A percentile compares a stretch with the other conserved stretches of the same genome.
phyloP scores from a whole-genome alignment of 92 coral and sea anemone genomes.

The Scolanthus callimorphus region DNA sequence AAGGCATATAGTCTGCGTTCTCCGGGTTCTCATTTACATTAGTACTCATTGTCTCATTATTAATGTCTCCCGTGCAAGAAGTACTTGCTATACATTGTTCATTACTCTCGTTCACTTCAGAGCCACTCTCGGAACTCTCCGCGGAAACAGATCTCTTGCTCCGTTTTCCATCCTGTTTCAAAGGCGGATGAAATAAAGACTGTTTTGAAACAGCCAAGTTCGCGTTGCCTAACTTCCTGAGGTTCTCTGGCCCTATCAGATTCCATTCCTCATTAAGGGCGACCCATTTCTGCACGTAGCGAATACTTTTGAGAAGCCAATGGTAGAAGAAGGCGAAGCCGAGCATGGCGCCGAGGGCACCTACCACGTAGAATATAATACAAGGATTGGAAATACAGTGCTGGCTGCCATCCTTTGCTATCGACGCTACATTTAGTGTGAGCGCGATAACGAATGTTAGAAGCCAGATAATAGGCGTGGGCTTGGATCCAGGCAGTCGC shows the following conservation, averaged over 20 bases:
- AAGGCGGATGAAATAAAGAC: no score
- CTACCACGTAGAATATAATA: conserved; percentile 92
- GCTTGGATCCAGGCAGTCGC: conserved; percentile 93
- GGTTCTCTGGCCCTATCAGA: conserved; percentile 53
- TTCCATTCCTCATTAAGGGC: conserved; percentile 92
- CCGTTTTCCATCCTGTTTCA: no score
- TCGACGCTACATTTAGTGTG: conserved; percentile 85
- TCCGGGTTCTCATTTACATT: no score
- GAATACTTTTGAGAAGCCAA: conserved; percentile 74
- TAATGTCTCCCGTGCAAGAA: no score
- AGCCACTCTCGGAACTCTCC: no score
- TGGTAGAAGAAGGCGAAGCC: conserved; percentile 88
- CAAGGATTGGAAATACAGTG: conserved; percentile 86
- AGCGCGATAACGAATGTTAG: conserved; percentile 77
- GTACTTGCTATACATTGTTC: no score
- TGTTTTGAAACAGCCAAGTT: conserved; percentile 67
- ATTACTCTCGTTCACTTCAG: no score
- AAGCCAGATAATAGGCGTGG: conserved; percentile 90
- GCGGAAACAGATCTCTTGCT: no score
- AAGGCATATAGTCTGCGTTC: no score
- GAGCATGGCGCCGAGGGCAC: conserved; percentile 76
- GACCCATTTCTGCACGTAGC: conserved; percentile 78
- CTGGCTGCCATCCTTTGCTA: conserved; percentile 91
- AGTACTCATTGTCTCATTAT: no score
- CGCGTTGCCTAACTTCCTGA: conserved; percentile 50